phyloP scores from a whole-genome alignment of 2,113 vertebrate species.

The Egretta garzetta region DNA sequence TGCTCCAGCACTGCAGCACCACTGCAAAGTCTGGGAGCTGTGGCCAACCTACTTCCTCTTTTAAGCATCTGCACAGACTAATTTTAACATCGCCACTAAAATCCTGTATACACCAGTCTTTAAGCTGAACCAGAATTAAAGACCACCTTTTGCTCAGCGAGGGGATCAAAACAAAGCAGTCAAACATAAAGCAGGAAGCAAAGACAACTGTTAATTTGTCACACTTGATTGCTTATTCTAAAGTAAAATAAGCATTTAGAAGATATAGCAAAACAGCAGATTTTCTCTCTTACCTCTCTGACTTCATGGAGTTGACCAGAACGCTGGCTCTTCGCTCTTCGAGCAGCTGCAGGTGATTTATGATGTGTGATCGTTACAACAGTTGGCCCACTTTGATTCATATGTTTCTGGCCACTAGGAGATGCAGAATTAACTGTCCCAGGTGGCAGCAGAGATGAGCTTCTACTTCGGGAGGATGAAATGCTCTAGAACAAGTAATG shows the following conservation, averaged over 20 bases:
- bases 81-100: neutral
- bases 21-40: neutral
- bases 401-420: slow-evolving; percentile 86
- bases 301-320: slow-evolving; percentile 89
- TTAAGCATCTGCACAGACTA: neutral
- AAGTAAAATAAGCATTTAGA: neutral
- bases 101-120: neutral
- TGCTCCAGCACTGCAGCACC: neutral
- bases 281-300: slow-evolving; percentile 85
- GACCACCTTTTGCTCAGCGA: neutral
- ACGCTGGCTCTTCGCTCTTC: slow-evolving; percentile 84
- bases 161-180: neutral
- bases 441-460: slow-evolving; percentile 88
- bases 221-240: neutral
- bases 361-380: slow-evolving; percentile 94
- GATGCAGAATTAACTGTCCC: slow-evolving; percentile 84
- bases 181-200: neutral
- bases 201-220: neutral
- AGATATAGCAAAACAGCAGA: neutral
- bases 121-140: neutral
- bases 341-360: slow-evolving; percentile 92
- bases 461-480: slow-evolving; percentile 86
- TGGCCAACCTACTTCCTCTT: neutral
- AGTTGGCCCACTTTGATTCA: slow-evolving; percentile 76
- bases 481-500: slow-evolving; percentile 81